These are phyloP conservation scores for Drosophila melanogaster DNA, from an alignment of 1,140 invertebrate species.

Conservation along the genomic window Release_6_plus_ISO1_MT NC_004354.4:10414501-10415000, in stretches of 20 bases:
- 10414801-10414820: slow-evolving; percentile 35
- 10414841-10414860: slow-evolving; percentile 23
- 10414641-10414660: no score
- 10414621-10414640: no score
- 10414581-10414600: neutral
- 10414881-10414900: slow-evolving; percentile 10
- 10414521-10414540: slow-evolving; percentile 12
- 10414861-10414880: slow-evolving; percentile 5
- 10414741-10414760: neutral
- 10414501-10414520: slow-evolving; percentile 12
- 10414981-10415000: neutral
- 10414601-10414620: neutral
- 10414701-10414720: neutral
- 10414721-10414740: neutral
- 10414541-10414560: slow-evolving; percentile 11
- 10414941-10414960: slow-evolving; percentile 24
- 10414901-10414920: slow-evolving; percentile 22
- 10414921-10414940: slow-evolving; percentile 22
- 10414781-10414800: neutral
- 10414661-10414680: no score
- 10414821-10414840: slow-evolving; percentile 19
- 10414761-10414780: neutral
- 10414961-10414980: slow-evolving; percentile 23
- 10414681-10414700: neutral
- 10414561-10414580: neutral